A percentile compares a stretch with the other conserved stretches of the same genome.
phyloP scores from a whole-genome alignment of 2,797 vertebrate genomes.

The Microctenopoma lineatum region DNA sequence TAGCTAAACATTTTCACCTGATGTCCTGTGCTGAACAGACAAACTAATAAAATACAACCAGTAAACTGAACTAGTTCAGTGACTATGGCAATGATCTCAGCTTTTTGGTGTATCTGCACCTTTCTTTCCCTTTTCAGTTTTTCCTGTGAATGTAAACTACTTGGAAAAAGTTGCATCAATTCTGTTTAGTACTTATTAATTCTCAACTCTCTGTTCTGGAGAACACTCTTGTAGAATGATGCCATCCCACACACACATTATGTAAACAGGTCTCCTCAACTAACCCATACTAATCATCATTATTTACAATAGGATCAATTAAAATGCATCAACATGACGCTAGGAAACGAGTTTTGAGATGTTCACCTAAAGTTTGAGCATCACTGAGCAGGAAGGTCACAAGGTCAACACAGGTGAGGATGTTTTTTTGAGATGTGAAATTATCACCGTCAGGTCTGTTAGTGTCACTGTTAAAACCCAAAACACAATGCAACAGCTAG shows the following conservation, averaged over 20 bases:
- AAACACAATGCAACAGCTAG: conserved; percentile 64
- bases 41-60: neutral
- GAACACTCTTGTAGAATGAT: too few relatives aligned
- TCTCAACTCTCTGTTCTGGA: too few relatives aligned
- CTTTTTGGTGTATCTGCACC: neutral
- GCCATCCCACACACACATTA: too few relatives aligned
- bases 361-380: conserved; percentile 23
- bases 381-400: conserved; percentile 40
- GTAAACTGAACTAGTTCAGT: too few relatives aligned
- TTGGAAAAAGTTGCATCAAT: neutral
- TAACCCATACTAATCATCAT: too few relatives aligned
- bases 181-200: too few relatives aligned
- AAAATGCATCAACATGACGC: neutral
- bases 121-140: neutral
- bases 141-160: neutral
- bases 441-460: conserved; percentile 50
- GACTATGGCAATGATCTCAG: too few relatives aligned
- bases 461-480: conserved; percentile 54
- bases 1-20: neutral
- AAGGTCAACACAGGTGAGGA: conserved; percentile 45
- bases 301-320: neutral
- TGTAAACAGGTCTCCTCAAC: too few relatives aligned
- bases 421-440: conserved; percentile 62
- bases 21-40: neutral
- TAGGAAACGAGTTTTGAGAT: neutral